Conservation (phyloP, 2,113 vertebrate species). For the Etheostoma spectabile region DNA sequence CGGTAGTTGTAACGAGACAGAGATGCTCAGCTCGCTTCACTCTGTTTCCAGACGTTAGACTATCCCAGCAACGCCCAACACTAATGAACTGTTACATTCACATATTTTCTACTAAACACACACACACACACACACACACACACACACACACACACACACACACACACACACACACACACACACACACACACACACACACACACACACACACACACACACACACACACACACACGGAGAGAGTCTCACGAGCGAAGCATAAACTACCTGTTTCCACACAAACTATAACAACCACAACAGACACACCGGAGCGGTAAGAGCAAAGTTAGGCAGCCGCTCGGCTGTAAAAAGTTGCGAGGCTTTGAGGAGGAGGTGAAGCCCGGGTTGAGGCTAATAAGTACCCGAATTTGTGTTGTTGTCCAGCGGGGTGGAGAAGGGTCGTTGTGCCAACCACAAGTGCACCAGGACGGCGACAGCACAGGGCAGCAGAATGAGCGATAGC, state of each 20-base stretch:
- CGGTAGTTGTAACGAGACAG: constrained; percentile 15
- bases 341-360: constrained; percentile 56
- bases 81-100: constrained; percentile 32
- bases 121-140: not conserved
- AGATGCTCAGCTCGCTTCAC: constrained; percentile 30
- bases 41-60: not conserved
- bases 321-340: constrained; percentile 49
- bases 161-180: not conserved
- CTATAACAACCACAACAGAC: not conserved
- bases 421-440: constrained; percentile 73
- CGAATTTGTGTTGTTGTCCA: constrained; percentile 73
- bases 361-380: constrained; percentile 29
- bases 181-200: not conserved
- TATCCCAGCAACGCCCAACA: constrained; percentile 70
- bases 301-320: constrained; percentile 18
- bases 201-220: not conserved
- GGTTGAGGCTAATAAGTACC: constrained; percentile 67
- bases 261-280: constrained; percentile 43
- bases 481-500: constrained; percentile 87
- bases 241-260: not conserved
- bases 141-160: not conserved
- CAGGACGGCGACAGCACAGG: constrained; percentile 91
- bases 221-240: not conserved
- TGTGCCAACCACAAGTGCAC: constrained; percentile 91
- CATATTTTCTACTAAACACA: constrained; percentile 11